A percentile compares a stretch with the other conserved stretches of the same genome.
These are phyloP conservation scores for Tragulus kanchil DNA, from an alignment of 2,113 vertebrate genomes.

Conservation along the genomic window DNA sequence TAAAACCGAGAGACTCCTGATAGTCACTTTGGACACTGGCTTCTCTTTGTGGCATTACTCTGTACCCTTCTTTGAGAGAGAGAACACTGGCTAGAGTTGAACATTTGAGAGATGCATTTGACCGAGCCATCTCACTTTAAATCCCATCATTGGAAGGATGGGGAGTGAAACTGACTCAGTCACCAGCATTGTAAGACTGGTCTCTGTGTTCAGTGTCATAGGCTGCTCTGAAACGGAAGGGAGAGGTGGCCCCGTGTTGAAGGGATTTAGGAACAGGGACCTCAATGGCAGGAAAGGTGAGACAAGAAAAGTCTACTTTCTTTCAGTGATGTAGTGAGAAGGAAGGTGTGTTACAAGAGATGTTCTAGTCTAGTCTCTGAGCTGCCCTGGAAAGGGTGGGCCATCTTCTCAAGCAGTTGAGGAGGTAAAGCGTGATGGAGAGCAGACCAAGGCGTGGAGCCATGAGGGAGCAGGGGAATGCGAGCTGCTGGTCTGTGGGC, in stretches of 20 bases:
- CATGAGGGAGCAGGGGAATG: background rate
- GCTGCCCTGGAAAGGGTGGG: background rate
- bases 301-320: background rate
- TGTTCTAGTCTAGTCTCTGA: background rate
- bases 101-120: background rate
- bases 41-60: background rate
- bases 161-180: background rate
- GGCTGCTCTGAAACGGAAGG: background rate
- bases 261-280: background rate
- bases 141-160: background rate
- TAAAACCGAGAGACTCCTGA: background rate
- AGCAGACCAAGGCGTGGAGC: background rate
- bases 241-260: background rate
- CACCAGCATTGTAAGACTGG: background rate
- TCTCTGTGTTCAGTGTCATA: background rate
- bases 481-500: accelerated
- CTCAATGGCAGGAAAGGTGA: background rate
- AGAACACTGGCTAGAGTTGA: background rate
- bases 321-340: background rate
- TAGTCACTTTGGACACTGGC: background rate
- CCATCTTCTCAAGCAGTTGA: background rate
- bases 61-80: background rate
- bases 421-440: background rate
- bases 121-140: background rate
- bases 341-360: background rate